These are phyloP conservation scores for Polyommatus iphigenia DNA, from an alignment of 2,888 invertebrate genomes.

Conservation along the genomic window DNA sequence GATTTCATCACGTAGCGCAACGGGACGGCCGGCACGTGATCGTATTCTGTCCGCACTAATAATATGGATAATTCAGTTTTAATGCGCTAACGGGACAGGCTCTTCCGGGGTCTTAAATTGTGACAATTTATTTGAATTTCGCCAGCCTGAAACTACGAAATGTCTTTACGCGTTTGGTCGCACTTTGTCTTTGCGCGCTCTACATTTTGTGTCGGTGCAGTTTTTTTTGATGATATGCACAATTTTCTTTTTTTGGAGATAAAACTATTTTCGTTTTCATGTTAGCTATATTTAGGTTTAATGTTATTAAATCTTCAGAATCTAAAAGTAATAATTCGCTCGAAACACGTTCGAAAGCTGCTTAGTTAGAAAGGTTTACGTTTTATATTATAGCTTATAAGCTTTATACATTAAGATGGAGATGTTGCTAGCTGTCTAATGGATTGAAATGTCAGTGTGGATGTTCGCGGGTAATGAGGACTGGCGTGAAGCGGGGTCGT, in stretches of 20 bases:
- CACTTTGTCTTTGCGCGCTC: not conserved
- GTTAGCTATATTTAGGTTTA: not conserved
- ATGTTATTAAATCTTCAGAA: not conserved
- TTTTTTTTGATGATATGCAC: not conserved
- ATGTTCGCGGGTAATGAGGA: slow-evolving; percentile 21
- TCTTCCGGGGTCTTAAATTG: slow-evolving; percentile 18
- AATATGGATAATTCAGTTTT: slow-evolving; percentile 34
- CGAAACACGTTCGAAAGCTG: not conserved
- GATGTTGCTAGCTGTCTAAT: not conserved
- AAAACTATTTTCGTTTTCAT: too few species aligned
- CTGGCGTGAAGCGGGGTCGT: slow-evolving; percentile 27
- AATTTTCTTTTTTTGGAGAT: not conserved
- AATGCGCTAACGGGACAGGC: slow-evolving; percentile 31
- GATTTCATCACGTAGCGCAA: slow-evolving; percentile 33
- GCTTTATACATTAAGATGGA: not conserved
- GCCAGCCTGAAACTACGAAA: not conserved
- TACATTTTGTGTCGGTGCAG: not conserved
- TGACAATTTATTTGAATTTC: slow-evolving; percentile 21
- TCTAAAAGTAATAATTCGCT: not conserved
- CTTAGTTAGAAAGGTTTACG: not conserved
- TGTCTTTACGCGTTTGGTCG: not conserved
- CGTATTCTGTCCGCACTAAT: slow-evolving; percentile 37
- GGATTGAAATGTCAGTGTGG: slow-evolving; percentile 25
- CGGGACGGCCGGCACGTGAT: slow-evolving; percentile 38
- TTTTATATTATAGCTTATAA: too few species aligned